Conservation (phyloP, 2,888 invertebrate genomes). For the Cataglyphis livida region DNA sequence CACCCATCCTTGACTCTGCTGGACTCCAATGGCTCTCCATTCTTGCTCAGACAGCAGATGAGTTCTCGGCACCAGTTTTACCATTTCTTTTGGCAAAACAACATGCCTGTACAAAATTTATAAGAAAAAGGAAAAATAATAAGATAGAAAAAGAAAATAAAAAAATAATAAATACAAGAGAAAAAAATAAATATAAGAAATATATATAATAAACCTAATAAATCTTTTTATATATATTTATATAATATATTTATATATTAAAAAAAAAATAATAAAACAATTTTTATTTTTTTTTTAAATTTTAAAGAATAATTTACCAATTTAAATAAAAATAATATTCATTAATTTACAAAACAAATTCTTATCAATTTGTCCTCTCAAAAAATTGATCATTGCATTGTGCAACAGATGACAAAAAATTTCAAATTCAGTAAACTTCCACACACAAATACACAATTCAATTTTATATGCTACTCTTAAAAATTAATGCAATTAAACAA, state of each 20-base stretch:
- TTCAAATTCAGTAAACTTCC: neutral
- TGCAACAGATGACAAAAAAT: neutral
- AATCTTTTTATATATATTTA: neutral
- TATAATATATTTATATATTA: neutral
- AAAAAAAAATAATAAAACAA: neutral
- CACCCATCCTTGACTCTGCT: constrained; percentile 98
- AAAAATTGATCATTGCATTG: no score
- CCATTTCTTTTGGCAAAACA: constrained; percentile 96
- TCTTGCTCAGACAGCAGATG: constrained; percentile 97
- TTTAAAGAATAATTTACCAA: neutral
- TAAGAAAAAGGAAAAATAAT: neutral
- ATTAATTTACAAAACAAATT: neutral
- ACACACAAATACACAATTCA: neutral
- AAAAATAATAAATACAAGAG: neutral
- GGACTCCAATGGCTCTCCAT: constrained; percentile 97
- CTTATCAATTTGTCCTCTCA: no score
- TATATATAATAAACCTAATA: neutral
- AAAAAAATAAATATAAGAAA: neutral
- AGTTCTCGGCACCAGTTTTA: constrained; percentile 95
- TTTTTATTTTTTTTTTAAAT: neutral
- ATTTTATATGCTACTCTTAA: neutral
- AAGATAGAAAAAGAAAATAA: neutral
- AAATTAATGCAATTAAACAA: neutral
- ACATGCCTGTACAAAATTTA: constrained; percentile 91
- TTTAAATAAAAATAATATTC: neutral